These are phyloP conservation scores for Nemapogon koenigi DNA, from an alignment of 2,888 invertebrate species.

Conservation along the genomic window DNA sequence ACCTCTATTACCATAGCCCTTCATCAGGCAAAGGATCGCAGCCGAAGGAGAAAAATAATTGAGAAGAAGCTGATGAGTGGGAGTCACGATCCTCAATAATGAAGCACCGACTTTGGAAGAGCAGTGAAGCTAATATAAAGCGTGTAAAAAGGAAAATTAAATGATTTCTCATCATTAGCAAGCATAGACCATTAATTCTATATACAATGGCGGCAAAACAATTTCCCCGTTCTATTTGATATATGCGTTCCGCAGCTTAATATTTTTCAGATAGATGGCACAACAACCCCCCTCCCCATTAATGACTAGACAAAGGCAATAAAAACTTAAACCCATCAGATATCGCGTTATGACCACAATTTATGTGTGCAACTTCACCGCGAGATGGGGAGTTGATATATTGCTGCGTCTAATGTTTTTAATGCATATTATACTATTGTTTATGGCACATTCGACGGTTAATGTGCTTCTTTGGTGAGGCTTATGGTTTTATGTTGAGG, in stretches of 20 bases:
- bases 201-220: slow-evolving; percentile 6
- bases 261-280: slow-evolving; percentile 25
- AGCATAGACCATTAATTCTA: too few relatives aligned
- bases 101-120: too few relatives aligned
- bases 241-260: slow-evolving; percentile 10
- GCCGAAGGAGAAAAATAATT: too few relatives aligned
- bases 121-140: too few relatives aligned
- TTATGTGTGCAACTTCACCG: slow-evolving; percentile 19
- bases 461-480: slow-evolving; percentile 21
- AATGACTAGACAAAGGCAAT: slow-evolving; percentile 34
- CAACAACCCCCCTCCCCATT: slow-evolving; percentile 19
- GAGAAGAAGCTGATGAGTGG: too few relatives aligned
- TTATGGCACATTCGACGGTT: slow-evolving; percentile 29
- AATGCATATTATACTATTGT: slow-evolving; percentile 36
- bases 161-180: too few relatives aligned
- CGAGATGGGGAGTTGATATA: slow-evolving; percentile 9
- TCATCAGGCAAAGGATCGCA: too few relatives aligned
- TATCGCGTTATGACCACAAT: slow-evolving; percentile 23
- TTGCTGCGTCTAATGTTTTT: slow-evolving; percentile 30
- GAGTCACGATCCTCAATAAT: too few relatives aligned
- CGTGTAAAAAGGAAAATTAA: too few relatives aligned
- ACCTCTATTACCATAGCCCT: too few relatives aligned
- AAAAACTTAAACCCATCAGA: slow-evolving; percentile 44
- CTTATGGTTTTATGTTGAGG: slow-evolving; percentile 14
- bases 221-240: slow-evolving; percentile 6